A percentile compares a stretch with the other conserved stretches of the same genome.
Conservation (phyloP, 2,113 vertebrate species). For the Poicephalus meyeri region DNA sequence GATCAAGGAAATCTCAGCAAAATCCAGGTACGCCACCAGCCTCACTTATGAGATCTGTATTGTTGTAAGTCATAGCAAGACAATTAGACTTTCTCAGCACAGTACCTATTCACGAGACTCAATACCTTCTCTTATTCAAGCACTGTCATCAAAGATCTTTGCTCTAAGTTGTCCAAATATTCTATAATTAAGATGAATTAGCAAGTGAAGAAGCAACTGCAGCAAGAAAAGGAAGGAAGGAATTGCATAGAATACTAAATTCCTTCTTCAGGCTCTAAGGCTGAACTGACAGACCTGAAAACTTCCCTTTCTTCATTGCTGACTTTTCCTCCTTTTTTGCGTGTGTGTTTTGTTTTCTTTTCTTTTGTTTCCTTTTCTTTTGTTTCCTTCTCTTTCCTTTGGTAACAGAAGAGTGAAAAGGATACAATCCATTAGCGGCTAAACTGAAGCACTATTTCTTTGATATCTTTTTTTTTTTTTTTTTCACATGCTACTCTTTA, state of each 20-base stretch:
- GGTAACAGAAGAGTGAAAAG: neutral
- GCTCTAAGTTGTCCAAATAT: conserved; percentile 61
- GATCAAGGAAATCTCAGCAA: neutral
- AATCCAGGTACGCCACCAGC: neutral
- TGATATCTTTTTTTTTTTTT: fast-evolving
- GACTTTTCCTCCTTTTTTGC: neutral
- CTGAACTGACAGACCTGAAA: neutral
- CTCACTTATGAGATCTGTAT: neutral
- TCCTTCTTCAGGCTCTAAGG: neutral
- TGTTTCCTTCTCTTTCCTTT: neutral
- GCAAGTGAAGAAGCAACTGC: conserved; percentile 16
- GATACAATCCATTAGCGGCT: neutral
- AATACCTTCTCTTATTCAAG: conserved; percentile 34
- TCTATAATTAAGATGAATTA: conserved; percentile 69
- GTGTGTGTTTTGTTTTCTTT: neutral
- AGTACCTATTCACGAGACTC: neutral
- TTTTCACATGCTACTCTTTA: neutral
- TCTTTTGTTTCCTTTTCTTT: neutral
- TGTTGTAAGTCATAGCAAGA: neutral
- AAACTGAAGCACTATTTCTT: neutral
- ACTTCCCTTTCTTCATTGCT: neutral
- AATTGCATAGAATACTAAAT: conserved; percentile 39
- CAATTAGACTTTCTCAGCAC: conserved; percentile 40
- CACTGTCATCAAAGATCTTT: conserved; percentile 52
- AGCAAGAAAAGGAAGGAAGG: conserved; percentile 13